These are phyloP conservation scores for Protaetia brevitarsis DNA, from an alignment of 1,140 invertebrate species.

Conservation along the genomic window DNA sequence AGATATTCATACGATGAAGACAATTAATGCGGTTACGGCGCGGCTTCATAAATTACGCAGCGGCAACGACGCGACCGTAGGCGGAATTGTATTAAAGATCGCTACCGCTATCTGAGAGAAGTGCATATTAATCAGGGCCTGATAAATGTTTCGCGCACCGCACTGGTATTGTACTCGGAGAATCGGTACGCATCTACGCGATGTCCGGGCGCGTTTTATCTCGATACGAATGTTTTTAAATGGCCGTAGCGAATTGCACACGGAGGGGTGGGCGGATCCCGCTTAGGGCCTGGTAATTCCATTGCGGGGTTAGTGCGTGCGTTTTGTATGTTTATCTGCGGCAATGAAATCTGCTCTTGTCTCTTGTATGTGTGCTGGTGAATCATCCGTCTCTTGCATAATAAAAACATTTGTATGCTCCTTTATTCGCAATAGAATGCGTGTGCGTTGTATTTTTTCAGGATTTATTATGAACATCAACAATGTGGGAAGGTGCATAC, in stretches of 20 bases:
- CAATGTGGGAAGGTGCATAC: too few relatives aligned
- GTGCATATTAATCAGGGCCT: conserved; percentile 34
- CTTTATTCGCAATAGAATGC: too few relatives aligned
- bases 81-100: conserved; percentile 35
- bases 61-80: conserved; percentile 25
- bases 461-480: too few relatives aligned
- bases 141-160: conserved; percentile 10
- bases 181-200: neutral
- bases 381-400: too few relatives aligned
- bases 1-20: conserved; percentile 22
- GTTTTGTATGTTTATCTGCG: too few relatives aligned
- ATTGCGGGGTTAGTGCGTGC: too few relatives aligned
- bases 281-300: too few relatives aligned
- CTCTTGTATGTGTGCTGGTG: too few relatives aligned
- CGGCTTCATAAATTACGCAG: conserved; percentile 32
- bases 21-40: conserved; percentile 32
- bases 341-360: too few relatives aligned
- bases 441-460: too few relatives aligned
- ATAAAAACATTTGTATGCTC: too few relatives aligned
- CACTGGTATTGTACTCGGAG: neutral
- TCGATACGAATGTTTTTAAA: neutral
- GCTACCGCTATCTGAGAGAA: conserved; percentile 35
- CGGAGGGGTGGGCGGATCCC: neutral
- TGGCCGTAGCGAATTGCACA: neutral
- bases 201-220: neutral